Base-by-base conservation (phyloP, 2,113 vertebrate genomes). In the Epinephelus fuscoguttatus region DNA sequence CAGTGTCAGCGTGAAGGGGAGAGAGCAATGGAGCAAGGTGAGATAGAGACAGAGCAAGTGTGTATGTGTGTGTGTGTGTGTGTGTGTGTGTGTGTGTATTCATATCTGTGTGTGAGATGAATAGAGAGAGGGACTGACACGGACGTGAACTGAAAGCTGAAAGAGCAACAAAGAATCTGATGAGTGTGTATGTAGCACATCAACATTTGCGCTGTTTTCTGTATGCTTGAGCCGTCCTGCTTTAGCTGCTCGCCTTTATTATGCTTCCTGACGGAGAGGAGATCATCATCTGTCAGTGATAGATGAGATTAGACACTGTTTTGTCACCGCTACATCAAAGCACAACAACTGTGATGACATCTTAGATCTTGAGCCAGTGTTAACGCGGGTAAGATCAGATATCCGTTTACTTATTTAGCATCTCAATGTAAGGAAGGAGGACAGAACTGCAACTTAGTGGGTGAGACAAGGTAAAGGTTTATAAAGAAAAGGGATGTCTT, bases 241-340 rank as follows among this genome's bases (percentile, higher is more conserved):
- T 59, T 33, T 6, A 33, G 19, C 40, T 50, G 61, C 17, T 6
- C 3, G 50, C 23, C 15, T 62, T 76, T 17, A 55, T 52, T 55
- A 47, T 45, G 33, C 60, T 14, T 40, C 49, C 12, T 55, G 8
- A 23, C 64, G 11, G 9, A 45, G 42, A 8, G 56, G 27, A 85
- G 70, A 77, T 76, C 30, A 50, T 82, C 60, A 50, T 71, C 74
- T 70, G 75, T 73, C 61, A 49, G 13, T 67, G 78, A 86, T 78
- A 68, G 75, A 81, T 84, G 60, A 66, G 78, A 63, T 75, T 27
- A 59, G 68, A 50, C 18, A 0, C 57, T 19, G 63, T 55, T 80
- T 50, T 73, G 50, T 66, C 42, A 23, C 23, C 5, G 27, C 33
- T 53, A 23, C 57, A 76, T 84, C 82, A 85, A 75, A 69, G 66